Evolutionary conservation across 1,140 invertebrate genomes (phyloP).

Genomic region (Solenopsis fugax): DNA sequence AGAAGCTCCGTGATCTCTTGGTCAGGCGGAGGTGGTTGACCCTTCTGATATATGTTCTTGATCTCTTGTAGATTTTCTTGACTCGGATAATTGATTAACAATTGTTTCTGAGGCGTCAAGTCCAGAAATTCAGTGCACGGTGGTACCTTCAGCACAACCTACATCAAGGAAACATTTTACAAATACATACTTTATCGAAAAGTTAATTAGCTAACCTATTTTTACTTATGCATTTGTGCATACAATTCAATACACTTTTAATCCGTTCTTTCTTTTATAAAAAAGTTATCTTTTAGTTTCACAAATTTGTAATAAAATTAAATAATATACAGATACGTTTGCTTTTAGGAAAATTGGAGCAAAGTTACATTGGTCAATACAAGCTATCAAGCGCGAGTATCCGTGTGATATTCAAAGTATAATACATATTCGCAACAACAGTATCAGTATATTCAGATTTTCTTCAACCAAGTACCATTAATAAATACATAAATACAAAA

Average conservation of each 20-base stretch:
- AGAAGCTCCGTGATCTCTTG: slow-evolving; percentile 84
- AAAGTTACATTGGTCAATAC: background rate
- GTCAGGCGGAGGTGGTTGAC: slow-evolving; percentile 80
- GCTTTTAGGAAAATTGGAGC: background rate
- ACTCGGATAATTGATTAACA: slow-evolving; percentile 85
- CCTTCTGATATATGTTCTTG: slow-evolving; percentile 80
- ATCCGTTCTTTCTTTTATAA: too few species aligned
- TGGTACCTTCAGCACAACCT: slow-evolving; percentile 73
- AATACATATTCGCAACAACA: background rate
- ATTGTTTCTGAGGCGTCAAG: slow-evolving; percentile 82
- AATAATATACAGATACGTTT: background rate
- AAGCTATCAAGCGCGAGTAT: background rate
- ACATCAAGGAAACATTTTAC: slow-evolving; percentile 48
- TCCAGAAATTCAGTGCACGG: slow-evolving; percentile 78
- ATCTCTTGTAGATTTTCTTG: slow-evolving; percentile 85
- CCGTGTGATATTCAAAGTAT: background rate
- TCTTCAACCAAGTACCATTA: background rate
- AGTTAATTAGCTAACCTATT: too few species aligned
- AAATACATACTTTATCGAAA: background rate
- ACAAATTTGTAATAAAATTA: background rate
- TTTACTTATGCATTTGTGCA: background rate
- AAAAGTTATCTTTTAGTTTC: background rate
- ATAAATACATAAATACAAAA: too few species aligned
- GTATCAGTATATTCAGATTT: background rate
- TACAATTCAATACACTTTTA: too few species aligned